Evolutionary conservation across 2,888 invertebrate species (phyloP), one percentile per base, ranked within the genome.

Genomic region (Cataglyphis albicans): DNA sequence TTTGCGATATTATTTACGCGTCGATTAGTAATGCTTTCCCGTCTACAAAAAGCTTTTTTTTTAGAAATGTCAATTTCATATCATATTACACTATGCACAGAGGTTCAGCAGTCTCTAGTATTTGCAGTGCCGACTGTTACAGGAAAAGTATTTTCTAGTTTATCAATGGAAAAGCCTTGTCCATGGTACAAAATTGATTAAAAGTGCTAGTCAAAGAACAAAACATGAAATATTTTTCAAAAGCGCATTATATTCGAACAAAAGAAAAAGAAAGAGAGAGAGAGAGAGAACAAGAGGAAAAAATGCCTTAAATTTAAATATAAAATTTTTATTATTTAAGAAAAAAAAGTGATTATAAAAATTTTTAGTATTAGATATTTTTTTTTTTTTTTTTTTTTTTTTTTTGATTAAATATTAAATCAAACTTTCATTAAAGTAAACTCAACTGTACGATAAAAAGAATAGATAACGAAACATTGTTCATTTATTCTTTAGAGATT

Each of bases 361-460:
- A 4, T 35, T 55, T 70, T 25, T 10, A 15, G 3, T 55, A n/a
- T 38, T 25, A 70, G 25, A 5, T 25, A 18, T 57, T 2, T 55
- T n/a, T 55, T 21, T 9, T n/a, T 55, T 21, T 9, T 21, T 9
- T n/a, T 55, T 21, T 9, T n/a, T 55, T 21, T 9, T 25, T 25
- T 25, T n/a, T 55, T 21, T 9, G 41, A 73, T 41, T 63, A 41
- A 70, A 70, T 55, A 55, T 10, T 1, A 70, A 32, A 70, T 70
- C 21, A 52, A 70, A 6, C n/a, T 35, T 35, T 6, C 21, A 21
- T 15, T 21, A 74, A 74, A 44, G 1, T 29, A 32, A 41, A 64
- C 5, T 44, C n/a, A 4, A 64, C 44, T 63, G 21, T 9, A 18
- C 29, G 6, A 18, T 32, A 64, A 32, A 74, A 21, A 63, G 21